Percentiles rank a stretch among this genome's conserved stretches.
phyloP scores from a whole-genome alignment of 2,888 invertebrate genomes.

The Drosophila anceps region DNA sequence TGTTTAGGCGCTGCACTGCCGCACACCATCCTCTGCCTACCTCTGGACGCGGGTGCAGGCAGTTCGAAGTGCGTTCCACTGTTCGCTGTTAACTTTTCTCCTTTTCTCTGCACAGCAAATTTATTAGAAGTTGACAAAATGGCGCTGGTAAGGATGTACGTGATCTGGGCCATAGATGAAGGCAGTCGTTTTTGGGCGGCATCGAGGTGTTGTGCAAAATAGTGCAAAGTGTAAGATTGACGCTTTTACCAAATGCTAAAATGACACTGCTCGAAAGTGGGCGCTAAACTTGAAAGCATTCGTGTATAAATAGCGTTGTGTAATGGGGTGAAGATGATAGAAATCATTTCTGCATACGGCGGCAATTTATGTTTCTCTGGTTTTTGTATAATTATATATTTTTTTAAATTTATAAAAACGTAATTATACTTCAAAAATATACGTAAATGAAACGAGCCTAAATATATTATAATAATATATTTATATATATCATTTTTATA shows the following conservation, averaged over 20 bases:
- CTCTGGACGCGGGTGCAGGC: slow-evolving; percentile 11
- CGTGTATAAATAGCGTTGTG: neutral
- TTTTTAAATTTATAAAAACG: no score
- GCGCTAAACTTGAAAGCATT: neutral
- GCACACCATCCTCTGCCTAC: neutral
- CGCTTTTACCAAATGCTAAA: slow-evolving; percentile 5
- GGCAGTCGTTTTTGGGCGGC: neutral
- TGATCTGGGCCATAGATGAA: slow-evolving; percentile 48
- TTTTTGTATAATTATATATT: no score
- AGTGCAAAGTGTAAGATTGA: slow-evolving; percentile 38
- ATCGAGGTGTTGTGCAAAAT: neutral
- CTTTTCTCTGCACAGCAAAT: slow-evolving; percentile 39
- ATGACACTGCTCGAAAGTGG: slow-evolving; percentile 8
- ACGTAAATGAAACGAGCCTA: no score
- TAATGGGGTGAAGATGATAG: neutral
- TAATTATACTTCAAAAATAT: no score
- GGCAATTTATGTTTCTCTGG: no score
- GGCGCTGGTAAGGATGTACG: slow-evolving; percentile 46
- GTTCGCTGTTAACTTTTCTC: slow-evolving; percentile 32
- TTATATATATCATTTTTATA: no score
- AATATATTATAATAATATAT: no score
- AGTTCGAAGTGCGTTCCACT: slow-evolving; percentile 51
- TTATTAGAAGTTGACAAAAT: slow-evolving; percentile 69
- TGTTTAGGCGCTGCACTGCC: slow-evolving; percentile 41
- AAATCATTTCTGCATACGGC: neutral